Evolutionary conservation across 2,113 vertebrate species (phyloP).

Genomic region (Malurus alboscapulatus): DNA sequence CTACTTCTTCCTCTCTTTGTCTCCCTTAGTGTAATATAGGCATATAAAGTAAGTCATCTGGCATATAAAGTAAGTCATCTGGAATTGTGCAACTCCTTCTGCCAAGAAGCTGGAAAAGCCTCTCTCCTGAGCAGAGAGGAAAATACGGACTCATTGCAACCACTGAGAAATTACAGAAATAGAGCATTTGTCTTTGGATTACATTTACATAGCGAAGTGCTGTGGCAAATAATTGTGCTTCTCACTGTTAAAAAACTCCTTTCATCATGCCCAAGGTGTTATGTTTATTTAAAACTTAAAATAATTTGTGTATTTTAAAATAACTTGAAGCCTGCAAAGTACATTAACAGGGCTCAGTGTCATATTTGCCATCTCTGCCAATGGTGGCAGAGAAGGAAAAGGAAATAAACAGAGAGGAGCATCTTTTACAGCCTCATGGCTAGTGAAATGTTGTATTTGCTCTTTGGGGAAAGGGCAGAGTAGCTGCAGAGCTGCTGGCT

Average conservation of each 20-base stretch:
- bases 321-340: background rate
- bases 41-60: slow-evolving; percentile 4
- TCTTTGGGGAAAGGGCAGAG: slow-evolving; percentile 22
- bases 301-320: background rate
- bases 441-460: slow-evolving; percentile 28
- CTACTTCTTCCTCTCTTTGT: slow-evolving; percentile 18
- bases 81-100: slow-evolving; percentile 29
- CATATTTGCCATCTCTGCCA: background rate
- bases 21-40: slow-evolving; percentile 27
- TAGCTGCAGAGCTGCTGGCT: slow-evolving; percentile 56
- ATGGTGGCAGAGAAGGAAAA: background rate
- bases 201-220: background rate
- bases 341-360: background rate
- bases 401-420: background rate
- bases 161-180: background rate
- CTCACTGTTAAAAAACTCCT: background rate
- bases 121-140: background rate
- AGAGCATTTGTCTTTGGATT: background rate
- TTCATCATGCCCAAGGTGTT: background rate
- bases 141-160: background rate
- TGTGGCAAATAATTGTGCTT: background rate
- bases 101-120: slow-evolving; percentile 27
- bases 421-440: slow-evolving; percentile 9
- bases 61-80: slow-evolving; percentile 22
- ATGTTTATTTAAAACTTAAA: background rate